Conservation (phyloP, 2,888 invertebrate species). For the Drosophila suboccidentalis region DNA sequence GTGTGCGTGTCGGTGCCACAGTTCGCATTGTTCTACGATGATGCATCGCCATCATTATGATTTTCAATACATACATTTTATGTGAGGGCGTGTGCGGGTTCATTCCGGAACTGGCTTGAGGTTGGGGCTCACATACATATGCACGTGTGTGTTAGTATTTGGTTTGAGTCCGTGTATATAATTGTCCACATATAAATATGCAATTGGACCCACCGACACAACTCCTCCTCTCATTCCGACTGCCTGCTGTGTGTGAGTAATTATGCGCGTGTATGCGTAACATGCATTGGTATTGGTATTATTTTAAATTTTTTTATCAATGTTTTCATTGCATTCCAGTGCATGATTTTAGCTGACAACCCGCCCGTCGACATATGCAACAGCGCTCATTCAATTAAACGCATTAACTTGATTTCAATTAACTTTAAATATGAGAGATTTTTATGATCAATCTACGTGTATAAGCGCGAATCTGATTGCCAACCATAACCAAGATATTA, state of each 20-base stretch:
- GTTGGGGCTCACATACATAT: conserved; percentile 10
- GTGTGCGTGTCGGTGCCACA: conserved; percentile 76
- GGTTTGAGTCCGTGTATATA: conserved; percentile 76
- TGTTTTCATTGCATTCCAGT: conserved; percentile 74
- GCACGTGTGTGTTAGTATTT: conserved; percentile 19
- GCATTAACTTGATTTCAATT: conserved; percentile 82
- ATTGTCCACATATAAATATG: conserved; percentile 79
- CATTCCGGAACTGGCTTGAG: conserved; percentile 16
- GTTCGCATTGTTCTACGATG: conserved; percentile 74
- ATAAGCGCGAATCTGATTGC: conserved; percentile 27
- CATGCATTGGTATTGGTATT: conserved; percentile 36
- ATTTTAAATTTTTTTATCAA: conserved; percentile 44
- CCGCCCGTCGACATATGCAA: conserved; percentile 55
- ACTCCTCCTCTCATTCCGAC: conserved; percentile 21
- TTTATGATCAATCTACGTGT: conserved; percentile 42
- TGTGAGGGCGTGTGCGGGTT: conserved; percentile 13
- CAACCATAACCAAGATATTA: conserved; percentile 13
- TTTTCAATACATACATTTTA: conserved; percentile 64
- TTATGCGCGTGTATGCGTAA: conserved; percentile 55
- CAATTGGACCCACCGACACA: conserved; percentile 59
- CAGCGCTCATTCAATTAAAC: conserved; percentile 75
- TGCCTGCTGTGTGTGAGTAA: conserved; percentile 66
- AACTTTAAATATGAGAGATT: conserved; percentile 69
- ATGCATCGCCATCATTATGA: conserved; percentile 81
- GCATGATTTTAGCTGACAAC: conserved; percentile 66